Evolutionary conservation across 2,797 vertebrate species (phyloP).

Genomic region (Hydrophis major): DNA sequence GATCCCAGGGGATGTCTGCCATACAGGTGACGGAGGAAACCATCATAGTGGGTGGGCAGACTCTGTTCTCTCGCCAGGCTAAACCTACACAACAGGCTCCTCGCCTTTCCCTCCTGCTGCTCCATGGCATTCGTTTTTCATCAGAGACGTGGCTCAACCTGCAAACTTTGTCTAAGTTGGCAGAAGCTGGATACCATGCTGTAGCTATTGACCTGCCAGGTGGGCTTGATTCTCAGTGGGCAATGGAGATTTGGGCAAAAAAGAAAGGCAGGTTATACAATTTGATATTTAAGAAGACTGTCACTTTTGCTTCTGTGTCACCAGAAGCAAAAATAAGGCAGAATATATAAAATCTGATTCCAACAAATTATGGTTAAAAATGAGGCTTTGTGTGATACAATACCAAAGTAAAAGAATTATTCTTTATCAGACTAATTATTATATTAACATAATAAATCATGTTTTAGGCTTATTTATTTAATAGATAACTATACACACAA

Average conservation of each 20-base stretch:
- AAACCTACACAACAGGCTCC: slow-evolving; percentile 58
- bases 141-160: slow-evolving; percentile 88
- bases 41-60: slow-evolving; percentile 72
- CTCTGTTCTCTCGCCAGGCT: slow-evolving; percentile 84
- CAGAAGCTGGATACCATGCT: slow-evolving; percentile 80
- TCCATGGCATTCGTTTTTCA: slow-evolving; percentile 94
- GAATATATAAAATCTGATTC: not conserved
- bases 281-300: not conserved
- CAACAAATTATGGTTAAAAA: not conserved
- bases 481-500: not conserved
- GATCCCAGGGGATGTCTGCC: slow-evolving; percentile 70
- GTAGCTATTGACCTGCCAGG: slow-evolving; percentile 93
- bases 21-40: slow-evolving; percentile 71
- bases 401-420: not conserved
- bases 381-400: not conserved
- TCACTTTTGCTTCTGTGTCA: not conserved
- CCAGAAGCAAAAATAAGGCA: not conserved
- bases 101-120: slow-evolving; percentile 78
- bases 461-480: not conserved
- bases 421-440: not conserved
- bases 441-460: not conserved
- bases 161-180: slow-evolving; percentile 80
- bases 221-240: slow-evolving; percentile 48
- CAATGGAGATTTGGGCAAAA: not conserved
- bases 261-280: not conserved